Conservation (phyloP, 2,113 vertebrate genomes). For the Actenoides hombroni region DNA sequence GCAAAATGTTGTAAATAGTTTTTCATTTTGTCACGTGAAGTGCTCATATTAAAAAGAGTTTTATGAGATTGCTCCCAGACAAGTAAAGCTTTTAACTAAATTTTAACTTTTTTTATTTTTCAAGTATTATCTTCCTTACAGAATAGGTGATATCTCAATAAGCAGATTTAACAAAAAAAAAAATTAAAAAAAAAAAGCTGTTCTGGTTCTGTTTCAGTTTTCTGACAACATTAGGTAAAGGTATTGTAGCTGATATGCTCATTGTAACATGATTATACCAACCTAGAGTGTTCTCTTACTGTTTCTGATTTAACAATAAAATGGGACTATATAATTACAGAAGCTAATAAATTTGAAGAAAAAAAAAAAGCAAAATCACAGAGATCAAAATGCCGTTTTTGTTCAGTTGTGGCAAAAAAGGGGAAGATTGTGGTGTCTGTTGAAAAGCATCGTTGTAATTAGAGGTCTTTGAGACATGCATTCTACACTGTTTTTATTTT, state of each 20-base stretch:
- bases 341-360: background rate
- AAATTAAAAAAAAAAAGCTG: background rate
- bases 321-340: background rate
- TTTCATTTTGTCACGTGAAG: conserved; percentile 78
- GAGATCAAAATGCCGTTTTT: background rate
- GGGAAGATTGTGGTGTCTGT: background rate
- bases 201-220: conserved; percentile 43
- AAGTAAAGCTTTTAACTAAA: conserved; percentile 67
- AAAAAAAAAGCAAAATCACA: background rate
- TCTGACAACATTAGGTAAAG: background rate
- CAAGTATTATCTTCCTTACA: conserved; percentile 47
- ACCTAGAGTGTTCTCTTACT: conserved; percentile 21
- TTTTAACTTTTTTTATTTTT: conserved; percentile 58
- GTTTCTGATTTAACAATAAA: conserved; percentile 19
- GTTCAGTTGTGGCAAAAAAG: background rate
- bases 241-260: conserved; percentile 30
- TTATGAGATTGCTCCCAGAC: conserved; percentile 75
- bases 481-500: background rate
- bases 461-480: background rate
- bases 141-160: background rate
- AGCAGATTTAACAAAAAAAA: conserved; percentile 41
- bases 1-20: conserved; percentile 75
- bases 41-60: conserved; percentile 79
- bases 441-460: background rate
- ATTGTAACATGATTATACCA: conserved; percentile 8